Conservation (phyloP, 2,113 vertebrate genomes). For the Catharus bicknelli region DNA sequence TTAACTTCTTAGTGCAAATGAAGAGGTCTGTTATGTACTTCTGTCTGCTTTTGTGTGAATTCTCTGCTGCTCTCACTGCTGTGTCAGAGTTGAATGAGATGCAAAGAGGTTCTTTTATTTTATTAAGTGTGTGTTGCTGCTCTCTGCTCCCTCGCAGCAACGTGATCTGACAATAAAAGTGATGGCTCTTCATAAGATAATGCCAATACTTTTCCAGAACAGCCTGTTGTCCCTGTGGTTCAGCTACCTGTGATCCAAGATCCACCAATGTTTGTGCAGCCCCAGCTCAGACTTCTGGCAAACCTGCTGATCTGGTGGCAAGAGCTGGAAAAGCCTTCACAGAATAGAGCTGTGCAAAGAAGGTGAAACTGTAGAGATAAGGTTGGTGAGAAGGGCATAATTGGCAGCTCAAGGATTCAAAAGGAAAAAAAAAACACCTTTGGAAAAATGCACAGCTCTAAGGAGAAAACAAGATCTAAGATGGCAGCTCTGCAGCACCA, state of each 20-base stretch:
- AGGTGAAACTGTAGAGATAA: neutral
- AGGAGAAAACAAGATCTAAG: neutral
- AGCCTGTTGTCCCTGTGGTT: neutral
- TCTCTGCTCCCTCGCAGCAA: neutral
- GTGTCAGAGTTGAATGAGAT: constrained; percentile 37
- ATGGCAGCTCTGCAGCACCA: neutral
- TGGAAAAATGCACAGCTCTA: neutral
- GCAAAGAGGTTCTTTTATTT: constrained; percentile 29
- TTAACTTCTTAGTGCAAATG: constrained; percentile 29
- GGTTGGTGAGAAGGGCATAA: neutral
- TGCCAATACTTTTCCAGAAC: neutral
- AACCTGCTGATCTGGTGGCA: neutral
- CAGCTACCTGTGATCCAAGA: neutral
- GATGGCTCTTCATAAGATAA: neutral
- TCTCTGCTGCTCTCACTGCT: neutral
- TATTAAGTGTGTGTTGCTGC: neutral
- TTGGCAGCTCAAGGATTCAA: neutral
- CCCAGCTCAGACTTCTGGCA: neutral
- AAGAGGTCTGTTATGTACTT: constrained; percentile 6
- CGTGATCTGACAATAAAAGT: neutral
- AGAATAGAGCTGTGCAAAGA: neutral
- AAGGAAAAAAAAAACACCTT: neutral
- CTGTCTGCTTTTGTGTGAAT: neutral
- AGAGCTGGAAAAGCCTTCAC: neutral
- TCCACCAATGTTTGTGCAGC: neutral